Conservation (phyloP, 2,113 vertebrate genomes). For the Corydoras sp. region DNA sequence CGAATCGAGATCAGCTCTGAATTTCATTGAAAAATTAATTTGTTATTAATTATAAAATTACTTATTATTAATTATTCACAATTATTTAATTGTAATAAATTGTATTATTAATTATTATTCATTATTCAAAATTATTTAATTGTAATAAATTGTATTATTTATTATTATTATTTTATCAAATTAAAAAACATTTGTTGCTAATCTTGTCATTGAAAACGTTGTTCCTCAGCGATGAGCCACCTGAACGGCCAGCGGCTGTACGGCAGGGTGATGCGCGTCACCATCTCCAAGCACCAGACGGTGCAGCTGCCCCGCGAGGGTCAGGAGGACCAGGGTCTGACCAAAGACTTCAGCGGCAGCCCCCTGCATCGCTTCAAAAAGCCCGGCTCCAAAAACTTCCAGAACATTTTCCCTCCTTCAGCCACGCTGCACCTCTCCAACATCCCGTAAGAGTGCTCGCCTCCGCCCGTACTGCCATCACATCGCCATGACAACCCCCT, state of each 20-base stretch:
- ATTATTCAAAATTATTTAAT: too few relatives aligned
- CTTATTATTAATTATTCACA: too few relatives aligned
- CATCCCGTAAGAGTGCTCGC: slow-evolving; percentile 70
- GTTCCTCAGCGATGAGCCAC: slow-evolving; percentile 71
- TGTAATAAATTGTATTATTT: too few relatives aligned
- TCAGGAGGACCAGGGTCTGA: slow-evolving; percentile 70
- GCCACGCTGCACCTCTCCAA: slow-evolving; percentile 80
- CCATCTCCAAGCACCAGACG: slow-evolving; percentile 70
- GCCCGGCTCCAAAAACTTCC: slow-evolving; percentile 74
- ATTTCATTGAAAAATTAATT: too few relatives aligned
- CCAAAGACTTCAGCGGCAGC: slow-evolving; percentile 76
- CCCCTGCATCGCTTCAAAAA: slow-evolving; percentile 81
- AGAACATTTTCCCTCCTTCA: slow-evolving; percentile 79
- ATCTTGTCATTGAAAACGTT: background rate
- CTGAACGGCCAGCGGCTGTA: slow-evolving; percentile 76
- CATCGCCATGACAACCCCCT: too few relatives aligned
- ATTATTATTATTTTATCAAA: too few relatives aligned
- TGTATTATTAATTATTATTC: too few relatives aligned
- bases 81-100: too few relatives aligned
- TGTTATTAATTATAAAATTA: too few relatives aligned
- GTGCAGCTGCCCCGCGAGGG: slow-evolving; percentile 74
- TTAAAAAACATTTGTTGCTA: too few relatives aligned
- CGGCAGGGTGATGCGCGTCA: slow-evolving; percentile 69
- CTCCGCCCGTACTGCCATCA: too few relatives aligned
- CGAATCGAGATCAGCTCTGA: too few relatives aligned